phyloP scores from a whole-genome alignment of 2,888 invertebrate genomes.

The Drosophila planitibia region DNA sequence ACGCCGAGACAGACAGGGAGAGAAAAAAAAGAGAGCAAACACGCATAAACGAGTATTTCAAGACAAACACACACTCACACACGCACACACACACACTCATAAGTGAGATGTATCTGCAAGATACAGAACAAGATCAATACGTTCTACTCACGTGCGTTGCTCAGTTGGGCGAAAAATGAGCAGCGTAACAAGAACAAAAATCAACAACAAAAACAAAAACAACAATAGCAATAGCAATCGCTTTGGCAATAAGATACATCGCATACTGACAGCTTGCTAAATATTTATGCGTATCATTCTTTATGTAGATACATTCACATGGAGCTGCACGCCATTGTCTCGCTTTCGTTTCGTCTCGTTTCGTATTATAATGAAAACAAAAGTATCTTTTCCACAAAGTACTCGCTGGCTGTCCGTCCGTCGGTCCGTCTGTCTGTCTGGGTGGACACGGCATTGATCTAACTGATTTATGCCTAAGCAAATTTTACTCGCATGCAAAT shows the following conservation, averaged over 20 bases:
- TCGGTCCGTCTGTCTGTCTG: background rate
- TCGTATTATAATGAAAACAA: constrained; percentile 71
- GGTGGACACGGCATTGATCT: constrained; percentile 8
- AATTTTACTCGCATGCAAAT: constrained; percentile 63
- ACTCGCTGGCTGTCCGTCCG: background rate
- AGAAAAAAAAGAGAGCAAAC: constrained; percentile 30
- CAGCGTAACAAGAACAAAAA: constrained; percentile 31
- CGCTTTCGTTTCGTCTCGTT: constrained; percentile 41
- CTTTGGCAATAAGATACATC: constrained; percentile 49
- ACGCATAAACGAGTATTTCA: constrained; percentile 75
- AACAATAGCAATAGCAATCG: constrained; percentile 15
- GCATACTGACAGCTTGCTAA: constrained; percentile 59
- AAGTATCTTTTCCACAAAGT: constrained; percentile 43
- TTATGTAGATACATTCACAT: constrained; percentile 55
- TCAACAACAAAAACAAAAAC: constrained; percentile 19
- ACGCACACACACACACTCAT: constrained; percentile 20
- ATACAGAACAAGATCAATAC: constrained; percentile 78
- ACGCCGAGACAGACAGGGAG: constrained; percentile 32
- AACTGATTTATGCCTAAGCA: constrained; percentile 51
- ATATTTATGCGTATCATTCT: constrained; percentile 69
- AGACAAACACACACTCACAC: constrained; percentile 31
- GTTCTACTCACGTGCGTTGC: constrained; percentile 75
- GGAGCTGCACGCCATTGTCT: constrained; percentile 60
- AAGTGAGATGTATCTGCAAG: constrained; percentile 75
- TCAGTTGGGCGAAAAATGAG: constrained; percentile 37